Evolutionary conservation across 1,140 invertebrate genomes (phyloP).

Genomic region (Anastatus disparis): DNA sequence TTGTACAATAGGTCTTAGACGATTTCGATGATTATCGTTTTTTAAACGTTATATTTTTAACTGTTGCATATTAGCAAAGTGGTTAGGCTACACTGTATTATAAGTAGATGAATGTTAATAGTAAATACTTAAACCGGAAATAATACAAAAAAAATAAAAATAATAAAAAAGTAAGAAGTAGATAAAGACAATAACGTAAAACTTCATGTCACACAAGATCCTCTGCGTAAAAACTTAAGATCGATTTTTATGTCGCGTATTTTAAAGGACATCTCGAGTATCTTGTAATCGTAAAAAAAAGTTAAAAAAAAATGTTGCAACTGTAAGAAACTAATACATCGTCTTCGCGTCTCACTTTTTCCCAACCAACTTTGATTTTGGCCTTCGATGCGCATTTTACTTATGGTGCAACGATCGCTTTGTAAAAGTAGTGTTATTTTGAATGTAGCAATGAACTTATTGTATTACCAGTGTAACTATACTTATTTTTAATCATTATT

Average conservation of each 20-base stretch:
- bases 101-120: conserved; percentile 37
- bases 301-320: background rate
- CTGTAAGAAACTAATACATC: conserved; percentile 1
- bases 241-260: conserved; percentile 8
- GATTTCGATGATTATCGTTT: background rate
- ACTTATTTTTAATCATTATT: background rate
- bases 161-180: conserved; percentile 29
- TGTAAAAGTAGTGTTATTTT: conserved; percentile 10
- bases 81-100: conserved; percentile 25
- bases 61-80: conserved; percentile 22
- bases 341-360: conserved; percentile 2
- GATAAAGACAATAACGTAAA: conserved; percentile 38
- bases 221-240: conserved; percentile 7
- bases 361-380: background rate
- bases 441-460: background rate
- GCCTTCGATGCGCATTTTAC: conserved; percentile 37
- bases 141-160: background rate
- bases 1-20: conserved; percentile 17
- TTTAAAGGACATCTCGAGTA: background rate
- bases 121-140: conserved; percentile 22
- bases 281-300: background rate
- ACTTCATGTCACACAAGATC: conserved; percentile 21
- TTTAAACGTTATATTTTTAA: conserved; percentile 6
- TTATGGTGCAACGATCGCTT: conserved; percentile 1
- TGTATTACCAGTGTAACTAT: background rate